phyloP scores from a whole-genome alignment of 2,888 invertebrate species.

The Diarsia dahlii region DNA sequence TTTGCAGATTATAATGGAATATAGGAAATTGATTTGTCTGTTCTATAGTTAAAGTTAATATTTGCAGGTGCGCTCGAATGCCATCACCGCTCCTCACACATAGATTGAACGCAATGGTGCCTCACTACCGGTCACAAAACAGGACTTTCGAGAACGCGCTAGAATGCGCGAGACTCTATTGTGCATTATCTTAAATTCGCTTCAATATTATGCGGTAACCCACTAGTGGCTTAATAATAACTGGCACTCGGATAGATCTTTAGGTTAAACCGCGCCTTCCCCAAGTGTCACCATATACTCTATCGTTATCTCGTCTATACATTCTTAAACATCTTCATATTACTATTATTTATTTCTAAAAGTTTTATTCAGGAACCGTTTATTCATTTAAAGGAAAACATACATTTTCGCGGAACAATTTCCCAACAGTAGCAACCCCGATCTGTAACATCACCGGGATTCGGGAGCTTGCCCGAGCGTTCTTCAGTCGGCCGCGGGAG shows the following conservation, averaged over 20 bases:
- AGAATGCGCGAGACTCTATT: background rate
- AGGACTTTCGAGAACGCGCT: background rate
- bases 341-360: background rate
- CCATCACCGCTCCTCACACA: background rate
- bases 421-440: constrained; percentile 76
- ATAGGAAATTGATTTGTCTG: background rate
- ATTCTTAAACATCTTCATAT: background rate
- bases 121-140: background rate
- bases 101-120: background rate
- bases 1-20: background rate
- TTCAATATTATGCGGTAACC: background rate
- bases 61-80: background rate
- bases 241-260: too few species aligned
- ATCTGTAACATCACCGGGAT: constrained; percentile 78
- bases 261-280: too few species aligned
- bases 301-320: background rate
- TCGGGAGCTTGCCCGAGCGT: constrained; percentile 69
- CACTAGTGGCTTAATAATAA: too few species aligned
- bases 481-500: constrained; percentile 84
- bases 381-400: background rate
- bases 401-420: constrained; percentile 63
- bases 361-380: background rate
- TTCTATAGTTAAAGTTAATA: background rate
- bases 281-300: too few species aligned
- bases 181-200: too few species aligned